Evolutionary conservation across 2,888 invertebrate species (phyloP).

Genomic region (Agriotes lineatus): DNA sequence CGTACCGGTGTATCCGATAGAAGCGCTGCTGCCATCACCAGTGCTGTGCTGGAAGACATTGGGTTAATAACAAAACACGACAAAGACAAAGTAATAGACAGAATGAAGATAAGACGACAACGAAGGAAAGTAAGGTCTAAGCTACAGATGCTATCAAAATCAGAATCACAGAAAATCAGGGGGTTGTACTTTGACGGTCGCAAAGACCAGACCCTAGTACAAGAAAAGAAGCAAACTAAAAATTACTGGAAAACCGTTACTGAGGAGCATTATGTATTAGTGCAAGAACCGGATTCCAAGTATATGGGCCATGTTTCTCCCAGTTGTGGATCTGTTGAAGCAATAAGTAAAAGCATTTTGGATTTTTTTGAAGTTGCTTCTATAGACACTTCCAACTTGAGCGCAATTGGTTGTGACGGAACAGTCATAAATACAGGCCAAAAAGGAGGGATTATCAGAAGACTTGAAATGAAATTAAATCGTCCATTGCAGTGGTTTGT

Average conservation of each 20-base stretch:
- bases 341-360: not conserved
- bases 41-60: not conserved
- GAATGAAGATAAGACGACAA: not conserved
- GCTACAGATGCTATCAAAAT: no score
- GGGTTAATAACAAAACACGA: slow-evolving; percentile 1
- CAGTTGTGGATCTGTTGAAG: not conserved
- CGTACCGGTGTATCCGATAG: no score
- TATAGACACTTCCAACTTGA: not conserved
- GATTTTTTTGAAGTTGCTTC: not conserved
- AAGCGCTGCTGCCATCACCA: not conserved
- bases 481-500: no score
- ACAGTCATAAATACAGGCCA: not conserved
- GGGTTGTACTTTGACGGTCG: not conserved
- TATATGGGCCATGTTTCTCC: not conserved
- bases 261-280: not conserved
- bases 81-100: slow-evolving; percentile 3
- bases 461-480: no score
- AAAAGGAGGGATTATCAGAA: not conserved
- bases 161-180: no score
- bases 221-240: not conserved
- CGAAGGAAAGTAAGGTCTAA: no score
- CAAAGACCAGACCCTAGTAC: not conserved
- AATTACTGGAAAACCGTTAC: not conserved
- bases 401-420: not conserved
- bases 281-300: not conserved